Evolutionary conservation across 2,113 vertebrate species (phyloP).

Genomic region (Chamaetylas fuelleborni): DNA sequence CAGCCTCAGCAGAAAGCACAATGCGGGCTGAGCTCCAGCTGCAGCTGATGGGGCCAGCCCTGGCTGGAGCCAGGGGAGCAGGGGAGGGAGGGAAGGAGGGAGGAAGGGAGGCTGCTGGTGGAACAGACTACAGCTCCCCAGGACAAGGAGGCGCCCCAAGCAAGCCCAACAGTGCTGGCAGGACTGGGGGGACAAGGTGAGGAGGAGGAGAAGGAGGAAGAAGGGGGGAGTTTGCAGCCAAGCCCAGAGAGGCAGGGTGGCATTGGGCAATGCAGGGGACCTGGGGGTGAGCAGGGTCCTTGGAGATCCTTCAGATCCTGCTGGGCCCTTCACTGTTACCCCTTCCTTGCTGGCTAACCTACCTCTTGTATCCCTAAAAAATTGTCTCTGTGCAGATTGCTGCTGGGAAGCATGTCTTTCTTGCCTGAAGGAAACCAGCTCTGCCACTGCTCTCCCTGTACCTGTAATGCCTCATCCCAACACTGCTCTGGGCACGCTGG

Average conservation of each 20-base stretch:
- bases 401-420: not conserved
- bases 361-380: not conserved
- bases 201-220: not conserved
- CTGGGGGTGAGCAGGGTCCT: not conserved
- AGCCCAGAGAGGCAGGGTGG: not conserved
- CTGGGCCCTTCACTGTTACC: not conserved
- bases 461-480: not conserved
- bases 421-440: not conserved
- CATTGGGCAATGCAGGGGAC: not conserved
- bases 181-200: not conserved
- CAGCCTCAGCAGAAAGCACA: constrained; percentile 10
- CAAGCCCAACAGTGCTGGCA: fast-evolving
- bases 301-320: not conserved
- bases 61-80: not conserved
- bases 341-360: not conserved
- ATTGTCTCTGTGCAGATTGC: not conserved
- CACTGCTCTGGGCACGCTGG: not conserved
- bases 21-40: constrained; percentile 39
- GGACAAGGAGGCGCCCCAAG: not conserved
- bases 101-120: not conserved
- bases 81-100: not conserved
- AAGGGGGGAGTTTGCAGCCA: not conserved
- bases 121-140: not conserved
- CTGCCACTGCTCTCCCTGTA: not conserved
- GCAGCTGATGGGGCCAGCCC: not conserved